Percentiles rank a stretch among this genome's conserved stretches.
These are phyloP conservation scores for Drosophila fungiperda DNA, from an alignment of 2,888 invertebrate species.

Conservation along the genomic window DNA sequence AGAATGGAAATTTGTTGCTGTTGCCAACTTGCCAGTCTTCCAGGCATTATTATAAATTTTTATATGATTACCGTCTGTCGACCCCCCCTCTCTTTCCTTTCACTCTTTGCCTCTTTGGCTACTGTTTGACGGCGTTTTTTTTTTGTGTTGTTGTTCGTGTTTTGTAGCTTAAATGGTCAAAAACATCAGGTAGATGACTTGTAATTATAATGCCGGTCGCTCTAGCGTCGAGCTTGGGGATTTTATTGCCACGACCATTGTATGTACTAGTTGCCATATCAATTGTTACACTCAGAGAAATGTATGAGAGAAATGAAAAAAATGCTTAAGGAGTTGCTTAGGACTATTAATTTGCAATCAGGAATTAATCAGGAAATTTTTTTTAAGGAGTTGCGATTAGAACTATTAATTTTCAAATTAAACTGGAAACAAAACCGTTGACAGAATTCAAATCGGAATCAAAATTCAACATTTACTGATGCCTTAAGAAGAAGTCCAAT, in stretches of 20 bases:
- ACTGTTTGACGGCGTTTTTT: slow-evolving; percentile 52
- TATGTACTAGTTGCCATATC: slow-evolving; percentile 43
- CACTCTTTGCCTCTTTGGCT: slow-evolving; percentile 38
- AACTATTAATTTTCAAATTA: background rate
- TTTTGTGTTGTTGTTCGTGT: slow-evolving; percentile 35
- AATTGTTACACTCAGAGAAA: slow-evolving; percentile 60
- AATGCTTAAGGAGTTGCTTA: too few relatives aligned
- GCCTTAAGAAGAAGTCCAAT: background rate
- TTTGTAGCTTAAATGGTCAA: slow-evolving; percentile 78
- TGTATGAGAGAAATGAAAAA: background rate
- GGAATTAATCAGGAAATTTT: too few relatives aligned
- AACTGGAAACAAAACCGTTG: background rate
- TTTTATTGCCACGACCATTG: slow-evolving; percentile 44
- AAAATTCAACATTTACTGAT: background rate
- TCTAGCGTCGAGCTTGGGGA: slow-evolving; percentile 27
- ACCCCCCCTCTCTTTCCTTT: background rate
- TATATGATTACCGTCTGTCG: slow-evolving; percentile 57
- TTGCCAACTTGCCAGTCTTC: slow-evolving; percentile 2
- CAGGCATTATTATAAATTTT: slow-evolving; percentile 67
- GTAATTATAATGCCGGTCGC: slow-evolving; percentile 67
- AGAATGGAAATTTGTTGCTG: slow-evolving; percentile 73
- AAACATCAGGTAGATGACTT: slow-evolving; percentile 80
- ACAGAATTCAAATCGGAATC: background rate
- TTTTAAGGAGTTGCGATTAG: background rate
- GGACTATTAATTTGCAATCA: background rate